phyloP scores from a whole-genome alignment of 2,113 vertebrate genomes.

The Pluvialis apricaria region DNA sequence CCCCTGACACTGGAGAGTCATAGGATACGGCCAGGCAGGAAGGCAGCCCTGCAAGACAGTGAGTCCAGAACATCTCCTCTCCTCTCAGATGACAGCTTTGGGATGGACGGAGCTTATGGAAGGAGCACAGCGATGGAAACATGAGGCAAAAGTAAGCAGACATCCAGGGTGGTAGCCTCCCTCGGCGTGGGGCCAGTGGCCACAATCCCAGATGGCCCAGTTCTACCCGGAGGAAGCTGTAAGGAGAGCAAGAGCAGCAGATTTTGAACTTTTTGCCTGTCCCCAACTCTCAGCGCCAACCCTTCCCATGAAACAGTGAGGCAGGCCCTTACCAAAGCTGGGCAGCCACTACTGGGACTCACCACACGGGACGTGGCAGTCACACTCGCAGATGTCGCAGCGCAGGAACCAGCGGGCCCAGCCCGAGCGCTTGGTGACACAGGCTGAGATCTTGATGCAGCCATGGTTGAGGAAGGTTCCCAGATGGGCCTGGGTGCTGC shows the following conservation, averaged over 20 bases:
- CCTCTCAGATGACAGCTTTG: not conserved
- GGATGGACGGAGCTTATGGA: rapidly evolving
- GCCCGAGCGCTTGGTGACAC: conserved; percentile 70
- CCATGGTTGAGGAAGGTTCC: conserved; percentile 62
- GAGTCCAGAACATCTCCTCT: not conserved
- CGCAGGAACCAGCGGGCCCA: conserved; percentile 80
- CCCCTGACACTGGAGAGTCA: not conserved
- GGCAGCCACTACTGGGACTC: not conserved
- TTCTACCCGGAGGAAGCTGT: not conserved
- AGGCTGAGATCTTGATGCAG: conserved; percentile 77
- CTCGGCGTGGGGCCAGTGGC: rapidly evolving
- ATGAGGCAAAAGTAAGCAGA: rapidly evolving
- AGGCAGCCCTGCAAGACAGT: rapidly evolving
- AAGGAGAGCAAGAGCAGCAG: not conserved
- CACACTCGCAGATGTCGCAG: conserved; percentile 78
- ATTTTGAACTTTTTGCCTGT: not conserved
- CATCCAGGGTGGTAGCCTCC: not conserved
- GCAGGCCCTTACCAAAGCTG: rapidly evolving
- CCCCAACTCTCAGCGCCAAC: not conserved
- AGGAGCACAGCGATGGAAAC: not conserved
- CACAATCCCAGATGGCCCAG: not conserved
- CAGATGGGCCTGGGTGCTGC: conserved; percentile 62
- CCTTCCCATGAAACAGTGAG: rapidly evolving
- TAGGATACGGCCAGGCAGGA: not conserved
- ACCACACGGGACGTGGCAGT: conserved; percentile 78